phyloP scores from a whole-genome alignment of 2,888 invertebrate genomes.

The Ochlodes sylvanus region DNA sequence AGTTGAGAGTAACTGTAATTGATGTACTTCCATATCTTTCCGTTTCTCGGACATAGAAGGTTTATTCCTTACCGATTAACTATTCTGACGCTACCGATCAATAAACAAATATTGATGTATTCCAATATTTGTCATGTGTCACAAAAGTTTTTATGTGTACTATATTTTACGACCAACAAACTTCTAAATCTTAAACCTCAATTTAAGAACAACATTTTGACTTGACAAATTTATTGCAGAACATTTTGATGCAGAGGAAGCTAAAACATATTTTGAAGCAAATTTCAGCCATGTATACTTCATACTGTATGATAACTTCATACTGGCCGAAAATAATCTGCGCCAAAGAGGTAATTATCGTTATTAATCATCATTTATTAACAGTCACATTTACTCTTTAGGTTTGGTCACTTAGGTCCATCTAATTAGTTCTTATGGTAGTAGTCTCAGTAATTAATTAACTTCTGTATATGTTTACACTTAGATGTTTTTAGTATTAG shows the following conservation, averaged over 20 bases:
- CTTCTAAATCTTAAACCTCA: background rate
- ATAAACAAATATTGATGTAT: background rate
- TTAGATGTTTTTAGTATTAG: too few species aligned
- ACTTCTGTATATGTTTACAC: too few species aligned
- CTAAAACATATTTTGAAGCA: constrained; percentile 96
- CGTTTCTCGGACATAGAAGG: constrained; percentile 54
- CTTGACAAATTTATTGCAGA: constrained; percentile 81
- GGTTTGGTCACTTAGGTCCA: background rate
- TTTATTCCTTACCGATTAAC: constrained; percentile 37
- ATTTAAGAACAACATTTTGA: constrained; percentile 31
- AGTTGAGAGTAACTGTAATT: constrained; percentile 77
- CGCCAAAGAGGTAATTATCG: constrained; percentile 93
- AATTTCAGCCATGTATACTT: constrained; percentile 98
- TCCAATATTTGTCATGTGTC: background rate
- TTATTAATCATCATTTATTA: background rate
- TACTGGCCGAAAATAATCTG: constrained; percentile 95
- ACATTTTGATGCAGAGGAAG: constrained; percentile 94
- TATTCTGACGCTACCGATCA: background rate
- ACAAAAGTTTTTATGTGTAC: background rate
- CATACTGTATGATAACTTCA: constrained; percentile 97
- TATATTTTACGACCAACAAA: background rate
- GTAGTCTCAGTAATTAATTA: too few species aligned
- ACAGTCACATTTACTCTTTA: background rate
- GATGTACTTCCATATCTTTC: constrained; percentile 60
- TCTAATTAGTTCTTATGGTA: too few species aligned